phyloP scores from a whole-genome alignment of 2,888 invertebrate species.

The Callyntrura guangdongensis region DNA sequence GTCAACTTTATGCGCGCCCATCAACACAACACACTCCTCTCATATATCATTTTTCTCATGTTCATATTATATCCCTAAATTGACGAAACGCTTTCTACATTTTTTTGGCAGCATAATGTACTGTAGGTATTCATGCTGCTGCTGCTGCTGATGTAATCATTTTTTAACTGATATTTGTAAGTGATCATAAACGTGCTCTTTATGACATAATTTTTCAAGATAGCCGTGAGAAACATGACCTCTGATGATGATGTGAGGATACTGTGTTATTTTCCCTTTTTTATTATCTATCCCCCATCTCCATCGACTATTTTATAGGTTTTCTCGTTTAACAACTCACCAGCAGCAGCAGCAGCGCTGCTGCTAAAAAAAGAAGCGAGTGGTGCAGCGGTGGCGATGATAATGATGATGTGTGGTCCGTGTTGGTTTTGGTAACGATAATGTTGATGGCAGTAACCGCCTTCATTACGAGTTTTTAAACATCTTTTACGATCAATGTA shows the following conservation, averaged over 20 bases:
- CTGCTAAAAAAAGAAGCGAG: too few relatives aligned
- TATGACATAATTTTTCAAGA: background rate
- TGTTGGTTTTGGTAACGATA: background rate
- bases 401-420: conserved; percentile 29
- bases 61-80: background rate
- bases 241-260: conserved; percentile 2
- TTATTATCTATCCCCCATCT: background rate
- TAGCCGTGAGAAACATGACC: conserved; percentile 45
- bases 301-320: background rate
- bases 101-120: background rate
- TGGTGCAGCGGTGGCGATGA: background rate
- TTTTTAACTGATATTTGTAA: background rate
- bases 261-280: background rate
- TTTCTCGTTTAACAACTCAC: background rate
- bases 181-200: conserved; percentile 28
- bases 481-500: background rate
- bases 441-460: background rate
- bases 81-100: background rate
- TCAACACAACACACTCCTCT: background rate
- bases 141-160: conserved; percentile 36
- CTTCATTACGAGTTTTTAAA: background rate
- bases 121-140: background rate
- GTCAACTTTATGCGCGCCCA: conserved; percentile 57
- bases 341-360: background rate
- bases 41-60: background rate